These are phyloP conservation scores for Scyliorhinus canicula DNA, from an alignment of 2,797 vertebrate genomes.

Conservation along the genomic window DNA sequence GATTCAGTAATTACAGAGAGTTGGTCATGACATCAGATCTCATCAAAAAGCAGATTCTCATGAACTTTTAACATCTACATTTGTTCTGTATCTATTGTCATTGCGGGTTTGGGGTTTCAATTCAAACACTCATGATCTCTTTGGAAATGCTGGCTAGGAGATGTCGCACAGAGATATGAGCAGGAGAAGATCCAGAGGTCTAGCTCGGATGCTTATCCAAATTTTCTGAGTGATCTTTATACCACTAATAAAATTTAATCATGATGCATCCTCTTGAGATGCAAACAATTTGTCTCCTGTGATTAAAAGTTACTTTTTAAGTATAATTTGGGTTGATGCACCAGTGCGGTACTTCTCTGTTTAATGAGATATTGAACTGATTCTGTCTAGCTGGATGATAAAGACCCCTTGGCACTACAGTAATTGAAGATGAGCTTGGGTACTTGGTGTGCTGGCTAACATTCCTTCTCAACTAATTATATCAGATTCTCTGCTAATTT, in stretches of 20 bases:
- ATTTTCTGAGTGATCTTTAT: not conserved
- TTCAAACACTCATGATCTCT: not conserved
- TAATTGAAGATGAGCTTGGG: not conserved
- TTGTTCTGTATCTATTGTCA: not conserved
- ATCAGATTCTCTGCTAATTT: not conserved
- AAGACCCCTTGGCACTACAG: not conserved
- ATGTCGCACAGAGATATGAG: not conserved
- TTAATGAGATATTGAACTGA: not conserved
- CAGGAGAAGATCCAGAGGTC: not conserved
- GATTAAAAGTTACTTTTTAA: not conserved
- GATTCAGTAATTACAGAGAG: not conserved
- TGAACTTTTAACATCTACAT: not conserved
- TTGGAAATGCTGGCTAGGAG: not conserved
- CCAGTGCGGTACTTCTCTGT: not conserved
- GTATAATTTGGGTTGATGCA: not conserved
- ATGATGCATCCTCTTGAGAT: not conserved
- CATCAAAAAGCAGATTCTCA: not conserved
- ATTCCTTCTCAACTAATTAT: too few species aligned
- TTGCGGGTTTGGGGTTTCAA: not conserved
- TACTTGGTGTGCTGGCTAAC: not conserved
- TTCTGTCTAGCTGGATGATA: not conserved
- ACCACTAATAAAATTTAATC: not conserved
- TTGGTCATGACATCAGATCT: not conserved
- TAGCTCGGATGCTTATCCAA: not conserved
- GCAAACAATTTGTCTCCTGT: not conserved